phyloP scores from a whole-genome alignment of 2,113 vertebrate genomes.

The Tetrax tetrax region DNA sequence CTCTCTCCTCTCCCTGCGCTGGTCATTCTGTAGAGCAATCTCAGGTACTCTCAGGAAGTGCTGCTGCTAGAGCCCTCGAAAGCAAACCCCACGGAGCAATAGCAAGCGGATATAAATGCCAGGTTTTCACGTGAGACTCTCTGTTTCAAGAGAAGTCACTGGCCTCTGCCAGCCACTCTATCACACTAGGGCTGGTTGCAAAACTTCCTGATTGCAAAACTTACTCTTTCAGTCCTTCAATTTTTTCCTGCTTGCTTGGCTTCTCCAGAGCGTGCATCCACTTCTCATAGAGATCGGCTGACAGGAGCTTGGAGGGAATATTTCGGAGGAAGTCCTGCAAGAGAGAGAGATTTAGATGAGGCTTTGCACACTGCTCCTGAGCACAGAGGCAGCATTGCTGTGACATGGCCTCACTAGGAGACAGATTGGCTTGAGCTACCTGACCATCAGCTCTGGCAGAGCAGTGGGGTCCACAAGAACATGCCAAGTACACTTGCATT shows the following conservation, averaged over 20 bases:
- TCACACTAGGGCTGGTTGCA: background rate
- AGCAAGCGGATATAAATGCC: background rate
- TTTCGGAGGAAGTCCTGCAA: constrained; percentile 90
- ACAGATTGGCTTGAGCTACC: background rate
- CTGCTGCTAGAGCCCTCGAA: background rate
- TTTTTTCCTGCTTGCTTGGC: constrained; percentile 71
- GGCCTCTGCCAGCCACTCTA: background rate
- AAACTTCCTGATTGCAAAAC: constrained; percentile 72
- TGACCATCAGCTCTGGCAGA: background rate
- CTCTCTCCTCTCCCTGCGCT: background rate
- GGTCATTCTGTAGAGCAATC: background rate
- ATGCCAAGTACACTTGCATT: background rate
- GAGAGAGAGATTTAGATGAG: background rate
- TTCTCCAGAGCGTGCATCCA: constrained; percentile 87
- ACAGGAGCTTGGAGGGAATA: constrained; percentile 88
- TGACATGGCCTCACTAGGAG: background rate
- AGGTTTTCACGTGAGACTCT: background rate
- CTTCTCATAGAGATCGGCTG: constrained; percentile 79
- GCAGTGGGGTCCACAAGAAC: background rate
- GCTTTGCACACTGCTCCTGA: background rate
- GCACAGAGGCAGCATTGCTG: background rate
- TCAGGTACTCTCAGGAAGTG: background rate
- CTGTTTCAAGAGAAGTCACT: accelerated
- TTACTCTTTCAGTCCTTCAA: constrained; percentile 83
- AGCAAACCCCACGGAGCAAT: background rate